A percentile compares a stretch with the other conserved stretches of the same genome.
Conservation (phyloP, 2,113 vertebrate genomes). For the Alethe diademata region DNA sequence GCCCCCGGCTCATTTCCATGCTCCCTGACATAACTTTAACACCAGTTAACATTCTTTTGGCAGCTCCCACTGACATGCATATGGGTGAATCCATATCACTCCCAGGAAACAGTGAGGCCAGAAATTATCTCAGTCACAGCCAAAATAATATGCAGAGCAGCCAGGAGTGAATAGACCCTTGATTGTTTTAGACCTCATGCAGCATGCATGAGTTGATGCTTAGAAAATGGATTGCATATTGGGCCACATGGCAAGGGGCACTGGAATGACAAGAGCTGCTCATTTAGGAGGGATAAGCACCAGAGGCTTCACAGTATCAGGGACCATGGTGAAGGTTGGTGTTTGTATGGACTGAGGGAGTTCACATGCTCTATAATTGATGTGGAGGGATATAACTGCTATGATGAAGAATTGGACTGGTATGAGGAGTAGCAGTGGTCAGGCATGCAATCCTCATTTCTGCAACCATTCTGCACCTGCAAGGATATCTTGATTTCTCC, state of each 20-base stretch:
- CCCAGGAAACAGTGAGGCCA: background rate
- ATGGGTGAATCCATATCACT: background rate
- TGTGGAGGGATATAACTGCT: background rate
- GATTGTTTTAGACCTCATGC: background rate
- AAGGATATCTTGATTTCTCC: background rate
- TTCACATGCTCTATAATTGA: background rate
- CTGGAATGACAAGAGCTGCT: background rate
- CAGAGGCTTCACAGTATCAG: background rate
- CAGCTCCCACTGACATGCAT: background rate
- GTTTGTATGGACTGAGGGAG: background rate
- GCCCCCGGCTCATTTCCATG: background rate
- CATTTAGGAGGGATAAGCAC: background rate
- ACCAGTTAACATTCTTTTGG: background rate
- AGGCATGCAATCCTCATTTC: background rate
- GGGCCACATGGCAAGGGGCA: background rate
- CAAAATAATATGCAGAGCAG: background rate
- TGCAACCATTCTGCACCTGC: background rate
- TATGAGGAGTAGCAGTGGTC: background rate
- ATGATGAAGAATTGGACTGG: background rate
- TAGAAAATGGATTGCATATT: background rate
- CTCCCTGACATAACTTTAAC: background rate
- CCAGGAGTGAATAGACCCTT: background rate
- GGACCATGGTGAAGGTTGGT: background rate
- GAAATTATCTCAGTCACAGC: background rate
- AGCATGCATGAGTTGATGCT: accelerated